phyloP scores from a whole-genome alignment of 2,113 vertebrate species.

The Himantopus leucocephalus region DNA sequence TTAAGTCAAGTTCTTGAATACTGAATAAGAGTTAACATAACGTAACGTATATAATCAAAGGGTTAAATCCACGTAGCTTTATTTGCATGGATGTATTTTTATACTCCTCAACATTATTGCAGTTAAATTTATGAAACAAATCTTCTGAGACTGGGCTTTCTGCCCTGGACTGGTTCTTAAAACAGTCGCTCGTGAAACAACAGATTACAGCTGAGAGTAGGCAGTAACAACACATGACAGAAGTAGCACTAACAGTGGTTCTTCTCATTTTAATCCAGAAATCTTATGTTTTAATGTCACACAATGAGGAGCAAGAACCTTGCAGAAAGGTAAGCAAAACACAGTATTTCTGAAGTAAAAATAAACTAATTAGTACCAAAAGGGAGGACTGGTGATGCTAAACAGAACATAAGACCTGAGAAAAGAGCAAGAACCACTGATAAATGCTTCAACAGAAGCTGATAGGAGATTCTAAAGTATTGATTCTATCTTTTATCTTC shows the following conservation, averaged over 20 bases:
- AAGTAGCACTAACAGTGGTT: neutral
- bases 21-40: neutral
- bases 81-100: neutral
- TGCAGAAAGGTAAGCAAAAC: neutral
- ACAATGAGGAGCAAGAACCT: neutral
- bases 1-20: neutral
- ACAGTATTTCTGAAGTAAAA: neutral
- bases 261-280: neutral
- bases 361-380: neutral
- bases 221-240: neutral
- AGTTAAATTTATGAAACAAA: neutral
- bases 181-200: neutral
- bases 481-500: neutral
- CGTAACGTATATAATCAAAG: neutral
- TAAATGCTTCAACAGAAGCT: neutral
- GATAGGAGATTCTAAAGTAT: neutral
- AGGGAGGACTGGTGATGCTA: neutral
- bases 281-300: neutral
- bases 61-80: neutral
- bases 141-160: neutral
- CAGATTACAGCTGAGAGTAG: neutral
- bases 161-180: neutral
- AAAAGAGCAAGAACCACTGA: neutral
- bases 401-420: neutral
- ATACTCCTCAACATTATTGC: neutral